Base-by-base conservation (phyloP, 2,797 vertebrate genomes). In the Buphagus erythrorhynchus region DNA sequence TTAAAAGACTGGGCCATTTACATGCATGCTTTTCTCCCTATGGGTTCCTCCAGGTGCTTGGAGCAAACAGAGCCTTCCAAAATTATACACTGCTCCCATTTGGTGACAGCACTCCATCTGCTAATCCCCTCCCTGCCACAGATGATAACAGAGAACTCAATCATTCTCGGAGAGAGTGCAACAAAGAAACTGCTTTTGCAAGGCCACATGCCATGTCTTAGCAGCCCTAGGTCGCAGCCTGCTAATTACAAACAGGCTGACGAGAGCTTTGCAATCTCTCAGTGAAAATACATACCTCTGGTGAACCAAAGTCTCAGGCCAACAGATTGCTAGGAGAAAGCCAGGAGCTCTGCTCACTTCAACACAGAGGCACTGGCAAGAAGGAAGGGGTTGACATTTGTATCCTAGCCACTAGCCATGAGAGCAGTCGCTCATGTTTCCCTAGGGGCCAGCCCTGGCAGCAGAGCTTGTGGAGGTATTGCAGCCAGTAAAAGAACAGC, bases 121-220 rank as follows among this genome's bases (percentile, higher is more conserved):
- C 12, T 69, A 51, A 58, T 58, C 57, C 51, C 20, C n/a, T 95
- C 38, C 10, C 17, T 63, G 43, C 14, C 51, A 26, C 3, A 6
- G 24, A 54, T 17, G n/a, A 17, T 58, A 68, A 35, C 5, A 78
- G 29, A 81, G 17, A 51, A 72, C 43, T 49, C 48, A 42, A 33
- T 36, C 62, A 51, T 55, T 28, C 38, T 26, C 19, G 2, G 3
- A 36, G 31, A 59, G 28, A 25, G 8, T 0, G 4, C 1, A 3
- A 21, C 67, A 82, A 54, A 85, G 35, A 75, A 68, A 16, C 38
- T 62, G 62, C n/a, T 69, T 80, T 77, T 52, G 14, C 57, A 74
- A 80, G 61, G 36, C 38, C 35, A 20, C 16, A 3, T 40, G 15
- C 16, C 21, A 10, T 18, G 17, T 18, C 52, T 42, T 35, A 35